These are phyloP conservation scores for Carterocephalus palaemon DNA, from an alignment of 2,888 invertebrate species.

Conservation along the genomic window DNA sequence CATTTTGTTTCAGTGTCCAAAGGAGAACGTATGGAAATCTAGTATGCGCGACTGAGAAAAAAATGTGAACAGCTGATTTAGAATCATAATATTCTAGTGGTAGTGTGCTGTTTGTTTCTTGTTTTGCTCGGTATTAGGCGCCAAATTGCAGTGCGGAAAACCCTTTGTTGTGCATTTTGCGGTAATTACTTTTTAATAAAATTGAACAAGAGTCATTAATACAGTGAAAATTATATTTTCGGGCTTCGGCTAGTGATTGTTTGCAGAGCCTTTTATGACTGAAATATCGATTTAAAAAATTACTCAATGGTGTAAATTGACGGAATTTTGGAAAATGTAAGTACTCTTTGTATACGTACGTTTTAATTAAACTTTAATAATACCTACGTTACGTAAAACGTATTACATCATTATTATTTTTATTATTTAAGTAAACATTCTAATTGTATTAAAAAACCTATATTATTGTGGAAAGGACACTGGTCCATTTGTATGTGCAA, in stretches of 20 bases:
- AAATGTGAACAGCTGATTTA: constrained; percentile 66
- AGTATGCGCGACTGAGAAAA: constrained; percentile 45
- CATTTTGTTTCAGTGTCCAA: constrained; percentile 70
- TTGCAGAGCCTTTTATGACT: neutral
- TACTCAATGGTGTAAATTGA: constrained; percentile 3
- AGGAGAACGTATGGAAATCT: constrained; percentile 54
- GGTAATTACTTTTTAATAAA: neutral
- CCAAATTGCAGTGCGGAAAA: constrained; percentile 30
- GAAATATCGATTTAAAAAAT: neutral
- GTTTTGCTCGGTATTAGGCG: constrained; percentile 19
- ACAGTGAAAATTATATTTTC: too few species aligned
- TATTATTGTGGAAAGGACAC: too few species aligned
- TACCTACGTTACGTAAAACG: too few species aligned
- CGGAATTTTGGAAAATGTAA: constrained; percentile 12
- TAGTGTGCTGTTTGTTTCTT: constrained; percentile 22
- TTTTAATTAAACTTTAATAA: too few species aligned
- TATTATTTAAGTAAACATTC: too few species aligned
- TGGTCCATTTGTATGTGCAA: too few species aligned
- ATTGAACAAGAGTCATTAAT: too few species aligned
- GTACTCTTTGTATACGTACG: constrained; percentile 1
- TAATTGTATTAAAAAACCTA: too few species aligned
- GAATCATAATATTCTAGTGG: constrained; percentile 27
- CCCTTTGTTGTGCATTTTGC: constrained; percentile 30
- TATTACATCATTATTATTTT: too few species aligned
- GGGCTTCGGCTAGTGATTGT: too few species aligned